phyloP scores from a whole-genome alignment of 2,888 invertebrate species.

The Crioceris asparagi region DNA sequence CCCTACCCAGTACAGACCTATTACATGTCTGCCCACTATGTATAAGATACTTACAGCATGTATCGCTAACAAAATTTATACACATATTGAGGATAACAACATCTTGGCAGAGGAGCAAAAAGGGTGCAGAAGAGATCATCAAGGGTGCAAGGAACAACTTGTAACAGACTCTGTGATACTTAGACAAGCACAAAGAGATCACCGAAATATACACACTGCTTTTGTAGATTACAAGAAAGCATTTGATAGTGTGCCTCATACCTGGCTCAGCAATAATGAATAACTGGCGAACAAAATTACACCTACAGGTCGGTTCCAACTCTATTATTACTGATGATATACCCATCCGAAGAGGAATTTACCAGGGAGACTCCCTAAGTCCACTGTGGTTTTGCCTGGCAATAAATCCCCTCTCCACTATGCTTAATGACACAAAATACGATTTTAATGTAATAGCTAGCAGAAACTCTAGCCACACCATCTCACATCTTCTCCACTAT shows the following conservation, averaged over 20 bases:
- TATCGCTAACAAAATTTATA: background rate
- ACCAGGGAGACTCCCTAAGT: no score
- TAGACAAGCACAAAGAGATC: background rate
- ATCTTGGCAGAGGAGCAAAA: conserved; percentile 1
- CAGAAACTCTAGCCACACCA: no score
- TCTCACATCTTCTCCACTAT: no score
- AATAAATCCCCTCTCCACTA: no score
- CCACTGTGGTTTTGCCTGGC: no score
- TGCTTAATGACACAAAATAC: no score
- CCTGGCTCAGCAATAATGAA: no score
- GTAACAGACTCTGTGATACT: background rate
- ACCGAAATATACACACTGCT: conserved; percentile 1
- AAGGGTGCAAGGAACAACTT: conserved; percentile 3
- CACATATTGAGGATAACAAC: background rate
- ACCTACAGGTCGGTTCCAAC: no score
- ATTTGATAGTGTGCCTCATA: conserved; percentile 1
- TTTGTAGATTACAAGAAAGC: conserved; percentile 1
- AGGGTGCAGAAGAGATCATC: background rate
- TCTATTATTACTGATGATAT: no score
- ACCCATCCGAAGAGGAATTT: no score
- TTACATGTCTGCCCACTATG: background rate
- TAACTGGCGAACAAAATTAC: no score
- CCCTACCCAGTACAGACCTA: background rate
- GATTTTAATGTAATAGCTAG: no score
- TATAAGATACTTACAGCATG: background rate